A percentile compares a stretch with the other conserved stretches of the same genome.
These are phyloP conservation scores for Atherix ibis DNA, from an alignment of 2,888 invertebrate genomes.

Conservation along the genomic window DNA sequence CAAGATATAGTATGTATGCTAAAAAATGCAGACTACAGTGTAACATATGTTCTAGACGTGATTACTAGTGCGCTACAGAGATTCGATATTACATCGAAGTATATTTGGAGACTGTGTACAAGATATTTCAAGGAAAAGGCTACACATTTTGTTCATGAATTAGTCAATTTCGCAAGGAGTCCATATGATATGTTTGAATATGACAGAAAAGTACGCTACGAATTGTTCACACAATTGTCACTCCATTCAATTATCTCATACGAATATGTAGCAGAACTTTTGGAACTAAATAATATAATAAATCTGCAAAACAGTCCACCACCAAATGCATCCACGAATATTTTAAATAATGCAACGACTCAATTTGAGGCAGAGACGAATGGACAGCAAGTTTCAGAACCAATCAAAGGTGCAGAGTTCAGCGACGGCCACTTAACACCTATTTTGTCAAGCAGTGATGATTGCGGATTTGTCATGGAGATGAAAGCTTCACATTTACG, in stretches of 20 bases:
- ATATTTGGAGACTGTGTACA: conserved; percentile 53
- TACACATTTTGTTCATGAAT: conserved; percentile 79
- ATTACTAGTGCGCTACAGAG: conserved; percentile 53
- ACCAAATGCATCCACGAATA: background rate
- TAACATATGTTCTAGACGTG: conserved; percentile 48
- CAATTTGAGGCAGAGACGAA: background rate
- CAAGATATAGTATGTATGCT: conserved; percentile 62
- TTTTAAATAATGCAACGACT: conserved; percentile 1
- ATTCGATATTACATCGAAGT: conserved; percentile 39
- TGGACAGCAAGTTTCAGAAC: conserved; percentile 9
- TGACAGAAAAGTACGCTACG: conserved; percentile 54
- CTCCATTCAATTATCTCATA: conserved; percentile 5
- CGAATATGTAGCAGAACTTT: too few relatives aligned
- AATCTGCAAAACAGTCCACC: too few relatives aligned
- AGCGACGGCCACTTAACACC: conserved; percentile 11
- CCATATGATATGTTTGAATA: conserved; percentile 77
- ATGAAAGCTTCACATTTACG: conserved; percentile 31
- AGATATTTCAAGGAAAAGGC: conserved; percentile 59
- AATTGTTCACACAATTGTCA: conserved; percentile 23
- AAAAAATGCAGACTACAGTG: conserved; percentile 41
- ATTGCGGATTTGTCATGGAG: conserved; percentile 30
- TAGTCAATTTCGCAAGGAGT: conserved; percentile 71
- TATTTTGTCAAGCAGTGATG: conserved; percentile 25
- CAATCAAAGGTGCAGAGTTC: conserved; percentile 9
- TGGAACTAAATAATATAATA: too few relatives aligned